Percentiles rank a stretch among this genome's conserved stretches.
Conservation (phyloP, 2,888 invertebrate genomes). For the Andrena haemorrhoa region DNA sequence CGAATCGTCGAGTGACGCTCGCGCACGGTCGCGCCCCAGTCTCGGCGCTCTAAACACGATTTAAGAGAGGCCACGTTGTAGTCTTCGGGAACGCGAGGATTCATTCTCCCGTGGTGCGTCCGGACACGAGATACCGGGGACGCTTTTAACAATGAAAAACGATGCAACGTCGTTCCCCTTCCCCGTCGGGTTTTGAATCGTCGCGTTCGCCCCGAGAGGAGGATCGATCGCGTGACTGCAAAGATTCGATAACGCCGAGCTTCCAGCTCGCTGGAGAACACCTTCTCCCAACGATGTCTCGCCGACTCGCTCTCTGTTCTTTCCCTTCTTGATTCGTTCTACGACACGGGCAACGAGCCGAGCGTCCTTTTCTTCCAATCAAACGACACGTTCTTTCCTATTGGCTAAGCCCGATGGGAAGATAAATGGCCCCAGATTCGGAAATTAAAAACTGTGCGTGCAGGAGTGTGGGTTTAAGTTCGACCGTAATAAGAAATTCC, state of each 20-base stretch:
- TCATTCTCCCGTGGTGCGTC: constrained; percentile 31
- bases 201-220: constrained; percentile 61
- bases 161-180: background rate
- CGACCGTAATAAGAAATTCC: too few relatives aligned
- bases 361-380: too few relatives aligned
- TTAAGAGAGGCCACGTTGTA: constrained; percentile 65
- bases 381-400: too few relatives aligned
- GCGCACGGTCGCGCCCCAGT: background rate
- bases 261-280: background rate
- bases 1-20: background rate
- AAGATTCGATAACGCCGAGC: constrained; percentile 24
- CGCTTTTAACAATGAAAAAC: constrained; percentile 52
- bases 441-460: too few relatives aligned
- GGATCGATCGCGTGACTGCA: constrained; percentile 67
- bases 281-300: background rate
- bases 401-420: too few relatives aligned
- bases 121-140: background rate
- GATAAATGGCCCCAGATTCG: too few relatives aligned
- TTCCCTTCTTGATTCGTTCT: background rate
- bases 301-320: background rate
- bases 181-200: constrained; percentile 52
- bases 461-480: too few relatives aligned
- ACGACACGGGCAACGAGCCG: background rate
- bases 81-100: constrained; percentile 64
- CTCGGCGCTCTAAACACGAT: constrained; percentile 61